phyloP scores from a whole-genome alignment of 2,888 invertebrate species.

The Mechanitis messenoides region DNA sequence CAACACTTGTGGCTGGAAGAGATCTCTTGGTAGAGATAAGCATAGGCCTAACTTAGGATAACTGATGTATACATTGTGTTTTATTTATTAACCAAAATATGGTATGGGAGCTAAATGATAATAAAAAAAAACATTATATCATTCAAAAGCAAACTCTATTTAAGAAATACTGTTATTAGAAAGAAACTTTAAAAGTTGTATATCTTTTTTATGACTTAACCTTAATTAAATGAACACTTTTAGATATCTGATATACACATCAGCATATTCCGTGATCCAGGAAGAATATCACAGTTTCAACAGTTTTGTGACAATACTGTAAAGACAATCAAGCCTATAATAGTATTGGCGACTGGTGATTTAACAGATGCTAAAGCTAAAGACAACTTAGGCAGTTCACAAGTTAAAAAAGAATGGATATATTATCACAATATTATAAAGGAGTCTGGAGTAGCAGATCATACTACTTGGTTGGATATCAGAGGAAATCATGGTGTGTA shows the following conservation, averaged over 20 bases:
- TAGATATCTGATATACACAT: conserved; percentile 94
- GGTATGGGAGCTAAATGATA: too few species aligned
- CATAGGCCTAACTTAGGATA: too few species aligned
- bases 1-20: too few species aligned
- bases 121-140: too few species aligned
- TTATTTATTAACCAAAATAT: too few species aligned
- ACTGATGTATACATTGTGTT: too few species aligned
- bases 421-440: conserved; percentile 83
- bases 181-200: too few species aligned
- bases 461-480: conserved; percentile 90
- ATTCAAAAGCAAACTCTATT: too few species aligned
- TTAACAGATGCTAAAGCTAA: conserved; percentile 90
- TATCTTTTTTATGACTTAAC: background rate
- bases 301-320: conserved; percentile 88
- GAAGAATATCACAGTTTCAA: conserved; percentile 84
- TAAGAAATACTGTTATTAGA: too few species aligned
- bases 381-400: conserved; percentile 87
- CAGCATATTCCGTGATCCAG: conserved; percentile 86
- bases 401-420: conserved; percentile 89
- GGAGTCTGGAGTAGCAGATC: conserved; percentile 79
- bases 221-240: conserved; percentile 25
- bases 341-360: conserved; percentile 92
- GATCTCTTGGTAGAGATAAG: too few species aligned
- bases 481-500: conserved; percentile 91
- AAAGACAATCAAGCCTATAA: conserved; percentile 81